phyloP scores from a whole-genome alignment of 1,140 invertebrate genomes.

The Adoxophyes honmai region DNA sequence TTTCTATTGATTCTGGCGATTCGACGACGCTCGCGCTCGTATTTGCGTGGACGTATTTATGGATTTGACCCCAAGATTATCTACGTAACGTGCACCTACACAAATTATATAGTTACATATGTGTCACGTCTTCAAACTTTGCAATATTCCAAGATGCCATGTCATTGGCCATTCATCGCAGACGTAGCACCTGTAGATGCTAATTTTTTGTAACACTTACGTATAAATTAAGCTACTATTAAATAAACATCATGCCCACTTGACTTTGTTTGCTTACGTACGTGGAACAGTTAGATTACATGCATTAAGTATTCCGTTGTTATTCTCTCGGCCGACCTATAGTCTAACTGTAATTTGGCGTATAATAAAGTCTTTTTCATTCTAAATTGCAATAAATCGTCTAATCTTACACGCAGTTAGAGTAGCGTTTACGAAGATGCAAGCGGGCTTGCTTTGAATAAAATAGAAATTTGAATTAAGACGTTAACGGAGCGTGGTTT shows the following conservation, averaged over 20 bases:
- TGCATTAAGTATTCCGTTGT: constrained; percentile 2
- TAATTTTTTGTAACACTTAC: neutral
- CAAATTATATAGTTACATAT: neutral
- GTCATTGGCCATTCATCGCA: too few species aligned
- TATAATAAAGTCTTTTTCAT: too few species aligned
- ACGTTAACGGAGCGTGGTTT: too few species aligned
- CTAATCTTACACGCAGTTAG: too few species aligned
- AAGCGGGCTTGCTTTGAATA: too few species aligned
- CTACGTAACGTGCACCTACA: neutral
- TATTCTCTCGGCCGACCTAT: neutral
- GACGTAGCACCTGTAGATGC: neutral
- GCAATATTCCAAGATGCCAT: neutral
- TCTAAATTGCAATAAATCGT: too few species aligned
- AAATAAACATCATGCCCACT: constrained; percentile 4
- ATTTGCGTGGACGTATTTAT: neutral
- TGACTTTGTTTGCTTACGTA: neutral
- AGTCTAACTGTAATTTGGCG: too few species aligned
- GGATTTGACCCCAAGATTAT: neutral
- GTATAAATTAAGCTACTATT: constrained; percentile 9
- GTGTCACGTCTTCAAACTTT: neutral
- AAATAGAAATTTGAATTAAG: too few species aligned
- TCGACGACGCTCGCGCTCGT: neutral
- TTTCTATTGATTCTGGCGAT: constrained; percentile 12
- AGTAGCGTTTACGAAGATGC: too few species aligned
- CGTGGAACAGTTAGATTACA: neutral